Base-by-base conservation (phyloP, 1,140 invertebrate genomes). In the Galleria mellonella region DNA sequence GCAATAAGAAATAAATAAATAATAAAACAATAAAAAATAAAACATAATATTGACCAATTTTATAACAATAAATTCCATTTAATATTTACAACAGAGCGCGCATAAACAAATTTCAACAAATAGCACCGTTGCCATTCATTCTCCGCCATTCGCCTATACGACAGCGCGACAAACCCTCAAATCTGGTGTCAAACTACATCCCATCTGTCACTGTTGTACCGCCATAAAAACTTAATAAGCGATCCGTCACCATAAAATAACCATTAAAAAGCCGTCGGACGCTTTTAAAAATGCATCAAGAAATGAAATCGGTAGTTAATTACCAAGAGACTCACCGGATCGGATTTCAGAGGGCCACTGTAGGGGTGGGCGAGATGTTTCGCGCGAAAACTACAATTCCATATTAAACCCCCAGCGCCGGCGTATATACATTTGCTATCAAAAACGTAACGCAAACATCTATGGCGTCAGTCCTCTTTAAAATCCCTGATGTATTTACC, bases 221-320 rank as follows among this genome's bases (percentile, higher is more conserved):
- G 62, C 70, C 64, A 76, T 77, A 76, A 84, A 83, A 84, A 84
- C 79, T 78, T 84, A 84, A 84, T 79, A 84, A 84, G 71, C 69
- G 75, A 84, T 84, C 77, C 74, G 81, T 84, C 81, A 84, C 81
- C 77, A 84, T 84, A 84, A 84, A 84, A 84, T 84, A 77, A 72
- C 74, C 78, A 84, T 83, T 84, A 81, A 78, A 82, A 82, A 83
- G 69, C 77, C 76, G 81, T 77, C 81, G 74, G 81, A 72, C 70
- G 74, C 78, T 78, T 83, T 84, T 81, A 84, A 83, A 84, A 84
- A 72, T 81, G 73, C 81, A 84, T 84, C 77, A 84, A 84, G 77
- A 82, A 81, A 81, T 74, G 69, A 78, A 84, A 84, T 81, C 76
- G 81, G 51, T 75, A 81, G 74, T 81, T 84, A 84, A 84, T 84